Evolutionary conservation across 2,113 vertebrate genomes (phyloP).

Genomic region (Myotis yumanensis): DNA sequence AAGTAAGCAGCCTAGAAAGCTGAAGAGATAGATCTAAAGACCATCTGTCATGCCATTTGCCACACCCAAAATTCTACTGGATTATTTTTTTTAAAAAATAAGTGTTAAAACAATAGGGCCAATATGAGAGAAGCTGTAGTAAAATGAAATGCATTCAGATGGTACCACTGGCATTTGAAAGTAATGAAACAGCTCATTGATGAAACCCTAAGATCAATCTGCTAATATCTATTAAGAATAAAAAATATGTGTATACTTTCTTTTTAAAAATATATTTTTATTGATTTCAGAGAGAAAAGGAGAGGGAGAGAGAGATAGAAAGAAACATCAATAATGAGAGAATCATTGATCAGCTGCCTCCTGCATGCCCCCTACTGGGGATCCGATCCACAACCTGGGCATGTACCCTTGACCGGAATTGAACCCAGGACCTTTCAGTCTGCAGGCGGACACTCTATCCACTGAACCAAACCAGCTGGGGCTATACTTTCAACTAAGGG

Average conservation of each 20-base stretch:
- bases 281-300: background rate
- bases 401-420: background rate
- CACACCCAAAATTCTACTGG: background rate
- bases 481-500: background rate
- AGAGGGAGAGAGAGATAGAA: background rate
- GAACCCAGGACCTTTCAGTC: no score
- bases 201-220: background rate
- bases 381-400: background rate
- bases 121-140: background rate
- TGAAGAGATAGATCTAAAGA: background rate
- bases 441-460: no score
- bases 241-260: no score
- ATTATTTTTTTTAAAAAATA: background rate
- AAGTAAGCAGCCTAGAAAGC: slow-evolving; percentile 5
- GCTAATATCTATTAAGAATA: background rate
- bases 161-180: background rate
- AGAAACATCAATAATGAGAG: background rate
- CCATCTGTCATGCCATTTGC: background rate
- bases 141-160: background rate
- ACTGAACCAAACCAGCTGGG: no score
- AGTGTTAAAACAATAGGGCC: background rate
- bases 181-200: background rate
- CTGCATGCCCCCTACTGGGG: background rate
- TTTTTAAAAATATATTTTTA: background rate
- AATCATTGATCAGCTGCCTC: background rate